phyloP scores from a whole-genome alignment of 2,113 vertebrate species.

The Alosa alosa region DNA sequence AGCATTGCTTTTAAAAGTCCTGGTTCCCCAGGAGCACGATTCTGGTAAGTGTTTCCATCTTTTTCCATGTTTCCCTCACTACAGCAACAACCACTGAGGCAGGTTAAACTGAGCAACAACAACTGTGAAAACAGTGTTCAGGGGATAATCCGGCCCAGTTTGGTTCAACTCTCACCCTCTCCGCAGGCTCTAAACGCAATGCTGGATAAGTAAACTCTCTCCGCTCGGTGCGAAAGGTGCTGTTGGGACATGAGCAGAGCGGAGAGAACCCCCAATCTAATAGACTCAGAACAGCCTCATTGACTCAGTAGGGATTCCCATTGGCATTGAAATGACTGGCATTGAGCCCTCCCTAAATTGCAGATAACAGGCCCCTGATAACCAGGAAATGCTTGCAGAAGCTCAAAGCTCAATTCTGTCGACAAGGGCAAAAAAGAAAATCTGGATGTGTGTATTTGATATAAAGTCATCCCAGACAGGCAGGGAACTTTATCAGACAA shows the following conservation, averaged over 20 bases:
- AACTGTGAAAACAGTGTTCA: neutral
- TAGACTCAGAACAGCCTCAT: conserved; percentile 29
- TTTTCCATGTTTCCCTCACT: neutral
- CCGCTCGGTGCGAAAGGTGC: neutral
- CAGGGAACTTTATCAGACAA: neutral
- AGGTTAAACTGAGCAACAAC: neutral
- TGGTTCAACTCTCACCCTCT: neutral
- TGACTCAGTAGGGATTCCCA: conserved; percentile 45
- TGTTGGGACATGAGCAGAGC: neutral
- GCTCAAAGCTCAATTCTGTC: conserved; percentile 1
- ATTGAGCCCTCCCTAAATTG: conserved; percentile 27
- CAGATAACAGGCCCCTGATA: conserved; percentile 36
- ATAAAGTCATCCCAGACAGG: neutral
- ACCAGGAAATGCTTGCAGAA: conserved; percentile 18
- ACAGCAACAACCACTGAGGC: neutral
- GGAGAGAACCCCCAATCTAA: conserved; percentile 22
- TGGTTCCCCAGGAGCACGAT: neutral
- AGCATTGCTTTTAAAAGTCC: neutral
- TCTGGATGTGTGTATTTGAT: neutral
- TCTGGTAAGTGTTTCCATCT: neutral
- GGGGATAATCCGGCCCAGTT: neutral
- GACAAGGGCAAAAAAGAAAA: neutral
- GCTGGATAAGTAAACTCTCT: neutral
- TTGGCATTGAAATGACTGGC: conserved; percentile 28
- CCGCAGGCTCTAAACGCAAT: neutral